Conservation (phyloP, 1,140 invertebrate genomes). For the Camponotus floridanus region DNA sequence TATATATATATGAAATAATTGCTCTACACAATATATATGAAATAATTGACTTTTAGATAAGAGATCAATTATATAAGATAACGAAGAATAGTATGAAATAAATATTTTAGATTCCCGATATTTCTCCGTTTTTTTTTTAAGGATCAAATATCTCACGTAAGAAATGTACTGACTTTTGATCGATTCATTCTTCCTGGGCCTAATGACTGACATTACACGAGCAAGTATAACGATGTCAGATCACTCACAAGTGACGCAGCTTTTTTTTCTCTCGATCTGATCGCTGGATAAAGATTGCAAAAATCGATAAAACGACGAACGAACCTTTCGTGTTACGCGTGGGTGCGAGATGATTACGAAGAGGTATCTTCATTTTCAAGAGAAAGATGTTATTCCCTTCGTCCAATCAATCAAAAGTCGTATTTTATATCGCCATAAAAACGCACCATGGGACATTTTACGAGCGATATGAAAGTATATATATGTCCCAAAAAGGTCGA, state of each 20-base stretch:
- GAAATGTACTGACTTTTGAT: conserved; percentile 18
- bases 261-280: conserved; percentile 3
- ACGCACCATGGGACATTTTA: not conserved
- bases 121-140: not conserved
- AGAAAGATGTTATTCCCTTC: conserved; percentile 3
- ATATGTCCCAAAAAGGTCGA: too few relatives aligned
- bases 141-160: conserved; percentile 1
- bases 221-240: not conserved
- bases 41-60: not conserved
- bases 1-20: not conserved
- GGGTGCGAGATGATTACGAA: not conserved
- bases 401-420: not conserved
- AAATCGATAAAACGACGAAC: conserved; percentile 5
- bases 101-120: not conserved
- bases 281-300: conserved; percentile 17
- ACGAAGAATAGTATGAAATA: not conserved
- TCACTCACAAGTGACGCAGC: not conserved
- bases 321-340: not conserved
- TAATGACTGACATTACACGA: conserved; percentile 46
- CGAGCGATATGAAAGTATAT: not conserved
- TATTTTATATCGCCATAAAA: conserved; percentile 8
- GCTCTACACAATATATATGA: not conserved
- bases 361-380: conserved; percentile 6
- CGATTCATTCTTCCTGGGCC: conserved; percentile 11
- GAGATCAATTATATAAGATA: not conserved